These are phyloP conservation scores for Calonectris borealis DNA, from an alignment of 2,113 vertebrate genomes.

Conservation along the genomic window DNA sequence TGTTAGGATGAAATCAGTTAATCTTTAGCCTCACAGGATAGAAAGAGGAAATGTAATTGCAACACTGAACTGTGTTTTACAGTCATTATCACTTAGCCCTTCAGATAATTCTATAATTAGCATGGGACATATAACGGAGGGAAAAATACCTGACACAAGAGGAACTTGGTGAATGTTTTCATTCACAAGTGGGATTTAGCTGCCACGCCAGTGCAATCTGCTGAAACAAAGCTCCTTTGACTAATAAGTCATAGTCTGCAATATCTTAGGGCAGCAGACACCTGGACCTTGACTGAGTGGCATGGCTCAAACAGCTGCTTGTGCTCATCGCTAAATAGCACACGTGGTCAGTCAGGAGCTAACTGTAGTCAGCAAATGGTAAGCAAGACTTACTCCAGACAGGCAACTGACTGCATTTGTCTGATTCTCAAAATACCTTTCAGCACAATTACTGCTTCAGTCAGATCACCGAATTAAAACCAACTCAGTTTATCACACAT, in stretches of 20 bases:
- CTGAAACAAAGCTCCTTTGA: neutral
- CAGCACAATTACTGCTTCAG: neutral
- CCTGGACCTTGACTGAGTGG: neutral
- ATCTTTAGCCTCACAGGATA: slow-evolving; percentile 63
- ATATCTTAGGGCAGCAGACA: neutral
- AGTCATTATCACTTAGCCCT: slow-evolving; percentile 47
- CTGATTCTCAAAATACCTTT: neutral
- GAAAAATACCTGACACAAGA: neutral
- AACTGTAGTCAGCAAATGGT: neutral
- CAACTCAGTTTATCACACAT: neutral
- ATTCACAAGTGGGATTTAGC: neutral
- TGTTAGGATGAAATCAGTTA: slow-evolving; percentile 62
- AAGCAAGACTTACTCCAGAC: neutral
- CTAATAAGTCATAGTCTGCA: neutral
- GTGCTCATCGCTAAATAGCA: neutral
- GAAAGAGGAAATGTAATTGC: slow-evolving; percentile 72
- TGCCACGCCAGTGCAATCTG: neutral
- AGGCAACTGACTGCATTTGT: neutral
- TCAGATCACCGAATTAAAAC: neutral
- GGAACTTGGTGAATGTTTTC: neutral
- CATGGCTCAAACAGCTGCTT: neutral
- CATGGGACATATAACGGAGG: neutral
- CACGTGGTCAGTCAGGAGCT: neutral
- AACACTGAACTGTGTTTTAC: slow-evolving; percentile 54
- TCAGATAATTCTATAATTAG: slow-evolving; percentile 51